A percentile compares a stretch with the other conserved stretches of the same genome.
Evolutionary conservation across 2,113 vertebrate genomes (phyloP).

Genomic region (Pachyramphus minor): DNA sequence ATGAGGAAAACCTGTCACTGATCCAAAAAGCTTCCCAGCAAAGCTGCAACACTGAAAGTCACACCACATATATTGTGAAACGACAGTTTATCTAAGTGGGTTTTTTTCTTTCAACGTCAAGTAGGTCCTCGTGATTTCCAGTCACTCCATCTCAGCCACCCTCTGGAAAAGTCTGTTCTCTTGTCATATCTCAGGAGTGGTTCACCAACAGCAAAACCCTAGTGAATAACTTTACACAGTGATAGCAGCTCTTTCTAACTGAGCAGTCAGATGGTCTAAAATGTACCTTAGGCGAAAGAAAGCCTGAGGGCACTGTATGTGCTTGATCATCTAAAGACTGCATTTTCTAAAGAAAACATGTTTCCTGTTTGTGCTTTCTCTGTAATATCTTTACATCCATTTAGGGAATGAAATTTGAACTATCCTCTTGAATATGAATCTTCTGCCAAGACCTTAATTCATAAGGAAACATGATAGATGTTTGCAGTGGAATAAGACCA

Average conservation of each 20-base stretch:
- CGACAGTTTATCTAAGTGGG: background rate
- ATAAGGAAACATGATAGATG: background rate
- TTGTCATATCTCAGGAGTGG: background rate
- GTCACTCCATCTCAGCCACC: background rate
- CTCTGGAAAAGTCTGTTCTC: background rate
- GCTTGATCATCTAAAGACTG: background rate
- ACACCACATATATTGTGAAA: background rate
- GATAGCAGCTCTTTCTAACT: background rate
- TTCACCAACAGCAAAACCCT: background rate
- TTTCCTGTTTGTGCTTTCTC: background rate
- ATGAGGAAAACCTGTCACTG: background rate
- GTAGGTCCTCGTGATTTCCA: background rate
- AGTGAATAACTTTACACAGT: background rate
- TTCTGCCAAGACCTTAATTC: background rate
- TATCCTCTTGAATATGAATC: background rate
- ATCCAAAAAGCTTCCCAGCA: conserved; percentile 21
- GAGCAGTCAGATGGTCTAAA: background rate
- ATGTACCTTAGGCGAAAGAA: background rate
- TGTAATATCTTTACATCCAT: background rate
- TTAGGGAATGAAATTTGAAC: background rate
- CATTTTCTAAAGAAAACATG: background rate
- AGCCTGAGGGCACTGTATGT: background rate
- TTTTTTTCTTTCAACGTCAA: background rate
- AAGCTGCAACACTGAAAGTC: conserved; percentile 4
- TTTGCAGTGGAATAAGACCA: background rate